Evolutionary conservation across 2,888 invertebrate species (phyloP), one percentile per base, ranked within the genome.

Genomic region (Phasia obesa): DNA sequence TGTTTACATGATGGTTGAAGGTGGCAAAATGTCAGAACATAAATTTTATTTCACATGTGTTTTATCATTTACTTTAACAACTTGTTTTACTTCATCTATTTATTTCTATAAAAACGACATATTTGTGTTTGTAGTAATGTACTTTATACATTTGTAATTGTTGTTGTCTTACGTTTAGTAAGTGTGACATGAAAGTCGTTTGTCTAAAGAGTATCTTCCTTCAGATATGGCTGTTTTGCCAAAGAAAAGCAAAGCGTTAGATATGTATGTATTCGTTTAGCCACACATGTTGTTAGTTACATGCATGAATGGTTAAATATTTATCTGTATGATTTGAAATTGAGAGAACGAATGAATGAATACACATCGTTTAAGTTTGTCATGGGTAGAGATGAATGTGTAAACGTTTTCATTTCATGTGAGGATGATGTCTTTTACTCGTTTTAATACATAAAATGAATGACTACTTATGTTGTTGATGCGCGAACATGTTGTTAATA

Each of bases 171-270:
- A 51, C 31, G 17, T 44, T 53, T 57, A 78, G 59, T 27, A 57
- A 64, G 53, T 71, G 65, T 70, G 79, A 75, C 69, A 74, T 65
- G 64, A 75, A 83, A 70, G 78, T 75, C 70, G 79, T 78, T 83
- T 79, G 67, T 79, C 74, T 78, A 17, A 65, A 83, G 55, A 69
- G 21, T 51, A 70, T 27, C 17, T 51, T 84, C 86, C 23, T 47
- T 4, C 44, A 62, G 21, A 53, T 25, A 19, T n/a, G 25, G n/a
- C 23, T 31, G 15, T 60, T 57, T 64, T 21, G 2, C 19, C 15
- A 44, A 44, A 44, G 11, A 42, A n/a, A 59, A 51, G 21, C 7
- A 47, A 67, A 53, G 21, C 19, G 9, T 25, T 65, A 49, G 47
- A 44, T 53, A 53, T 17, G n/a, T 21, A 47, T 59, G 53, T n/a